phyloP scores from a whole-genome alignment of 1,140 invertebrate species.

The Orussus abietinus region DNA sequence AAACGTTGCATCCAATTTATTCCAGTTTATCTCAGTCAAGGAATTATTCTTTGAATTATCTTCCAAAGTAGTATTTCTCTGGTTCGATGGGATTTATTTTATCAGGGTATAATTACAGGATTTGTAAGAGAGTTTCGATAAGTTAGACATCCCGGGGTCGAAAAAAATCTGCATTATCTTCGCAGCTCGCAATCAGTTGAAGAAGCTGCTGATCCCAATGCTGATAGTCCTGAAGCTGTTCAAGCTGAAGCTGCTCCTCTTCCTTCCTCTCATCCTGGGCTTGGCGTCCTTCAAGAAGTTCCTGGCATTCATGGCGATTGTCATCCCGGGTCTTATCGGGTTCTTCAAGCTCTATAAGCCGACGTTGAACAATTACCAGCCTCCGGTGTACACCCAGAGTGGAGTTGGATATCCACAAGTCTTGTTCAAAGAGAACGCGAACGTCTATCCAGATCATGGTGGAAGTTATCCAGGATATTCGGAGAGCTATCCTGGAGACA shows the following conservation, averaged over 20 bases:
- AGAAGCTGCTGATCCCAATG: constrained; percentile 78
- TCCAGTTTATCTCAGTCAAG: no score
- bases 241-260: constrained; percentile 75
- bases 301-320: constrained; percentile 70
- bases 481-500: constrained; percentile 47
- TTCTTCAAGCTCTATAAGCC: constrained; percentile 76
- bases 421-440: constrained; percentile 49
- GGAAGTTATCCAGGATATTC: constrained; percentile 24
- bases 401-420: constrained; percentile 51
- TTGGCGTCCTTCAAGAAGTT: constrained; percentile 80
- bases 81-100: no score
- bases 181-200: constrained; percentile 71
- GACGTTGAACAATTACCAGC: constrained; percentile 43
- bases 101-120: no score
- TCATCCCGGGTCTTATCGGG: constrained; percentile 71
- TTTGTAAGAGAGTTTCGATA: no score
- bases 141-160: no score
- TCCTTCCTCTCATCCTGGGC: constrained; percentile 75
- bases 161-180: no score
- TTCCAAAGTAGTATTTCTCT: no score
- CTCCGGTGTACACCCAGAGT: constrained; percentile 55
- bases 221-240: constrained; percentile 76
- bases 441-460: constrained; percentile 33
- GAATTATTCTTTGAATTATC: no score
- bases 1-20: no score